Evolutionary conservation across 1,140 invertebrate genomes (phyloP), one percentile per base, ranked within the genome.

Genomic region (Rhopalosiphum maidis): DNA sequence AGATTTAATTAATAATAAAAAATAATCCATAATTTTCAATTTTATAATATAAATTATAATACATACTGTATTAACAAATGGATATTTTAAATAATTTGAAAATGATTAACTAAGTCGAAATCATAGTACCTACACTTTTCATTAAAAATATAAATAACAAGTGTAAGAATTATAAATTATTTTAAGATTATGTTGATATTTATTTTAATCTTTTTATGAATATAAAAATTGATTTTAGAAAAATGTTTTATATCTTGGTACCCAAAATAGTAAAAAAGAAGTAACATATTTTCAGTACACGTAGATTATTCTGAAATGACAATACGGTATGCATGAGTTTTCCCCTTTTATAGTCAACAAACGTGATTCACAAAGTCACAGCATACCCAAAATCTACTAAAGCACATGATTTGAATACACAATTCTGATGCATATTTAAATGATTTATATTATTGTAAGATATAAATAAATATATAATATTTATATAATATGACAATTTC

Each of bases 261-360:
- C 5, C 46, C 46, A 30, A 86, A 86, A 46, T 86, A 43, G 41
- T 86, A 86, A 86, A 86, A 86, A 46, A 46, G 25, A 86, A 46
- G 41, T 86, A 46, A 43, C 30, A 51, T 51, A 88, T 51, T 88
- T 91, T 25, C 37, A 30, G 18, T 82, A 82, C 43, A 35, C 90
- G 68, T 46, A 90, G 41, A 91, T 91, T 37, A 91, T 91, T 68
- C 37, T 35, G 35, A 91, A 91, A 82, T 82, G 90, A 77, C 60
- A n/a, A 82, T 91, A 91, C 68, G 15, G 46, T 51, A 35, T 48
- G 43, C 60, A 30, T n/a, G 60, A 46, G n/a, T 82, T 82, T 91
- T 91, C 30, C 43, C 43, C 25, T 90, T 85, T 51, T 51, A 35
- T 2, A 51, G 46, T 35, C 48, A 88, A 46, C 86, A 88, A 51